A percentile compares a stretch with the other conserved stretches of the same genome.
Conservation (phyloP, 2,113 vertebrate species). For the Lophius piscatorius region DNA sequence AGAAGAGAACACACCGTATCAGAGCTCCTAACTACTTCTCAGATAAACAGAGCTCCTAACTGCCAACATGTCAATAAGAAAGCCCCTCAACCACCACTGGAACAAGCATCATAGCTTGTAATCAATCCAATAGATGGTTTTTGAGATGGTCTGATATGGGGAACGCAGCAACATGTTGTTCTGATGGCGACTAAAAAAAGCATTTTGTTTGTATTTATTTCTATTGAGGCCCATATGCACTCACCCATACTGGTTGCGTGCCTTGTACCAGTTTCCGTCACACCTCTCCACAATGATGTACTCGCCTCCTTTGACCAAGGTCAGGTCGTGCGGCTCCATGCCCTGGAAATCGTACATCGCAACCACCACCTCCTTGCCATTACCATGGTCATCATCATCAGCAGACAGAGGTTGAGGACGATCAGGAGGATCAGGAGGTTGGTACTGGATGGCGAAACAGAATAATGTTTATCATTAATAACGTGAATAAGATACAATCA, state of each 20-base stretch:
- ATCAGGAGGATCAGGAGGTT: slow-evolving; percentile 53
- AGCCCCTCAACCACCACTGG: too few species aligned
- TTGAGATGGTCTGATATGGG: too few species aligned
- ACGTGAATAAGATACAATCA: too few species aligned
- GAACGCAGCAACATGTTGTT: too few species aligned
- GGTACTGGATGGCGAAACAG: neutral
- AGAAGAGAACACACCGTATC: neutral
- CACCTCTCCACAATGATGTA: slow-evolving; percentile 90
- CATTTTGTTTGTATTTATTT: too few species aligned
- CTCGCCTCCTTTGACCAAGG: slow-evolving; percentile 85
- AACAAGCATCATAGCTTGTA: too few species aligned
- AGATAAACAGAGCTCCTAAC: too few species aligned
- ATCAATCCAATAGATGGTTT: too few species aligned
- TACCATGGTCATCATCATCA: slow-evolving; percentile 12
- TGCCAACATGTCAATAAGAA: too few species aligned
- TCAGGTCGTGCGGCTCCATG: slow-evolving; percentile 87
- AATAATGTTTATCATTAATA: too few species aligned
- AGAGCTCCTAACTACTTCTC: too few species aligned
- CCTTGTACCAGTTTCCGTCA: slow-evolving; percentile 91
- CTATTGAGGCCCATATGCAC: slow-evolving; percentile 29
- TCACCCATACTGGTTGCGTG: slow-evolving; percentile 87
- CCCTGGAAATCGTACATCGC: slow-evolving; percentile 91
- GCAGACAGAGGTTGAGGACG: slow-evolving; percentile 48
- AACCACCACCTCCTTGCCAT: slow-evolving; percentile 82
- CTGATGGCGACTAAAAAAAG: too few species aligned